Evolutionary conservation across 2,113 vertebrate genomes (phyloP).

Genomic region (Bos javanicus): DNA sequence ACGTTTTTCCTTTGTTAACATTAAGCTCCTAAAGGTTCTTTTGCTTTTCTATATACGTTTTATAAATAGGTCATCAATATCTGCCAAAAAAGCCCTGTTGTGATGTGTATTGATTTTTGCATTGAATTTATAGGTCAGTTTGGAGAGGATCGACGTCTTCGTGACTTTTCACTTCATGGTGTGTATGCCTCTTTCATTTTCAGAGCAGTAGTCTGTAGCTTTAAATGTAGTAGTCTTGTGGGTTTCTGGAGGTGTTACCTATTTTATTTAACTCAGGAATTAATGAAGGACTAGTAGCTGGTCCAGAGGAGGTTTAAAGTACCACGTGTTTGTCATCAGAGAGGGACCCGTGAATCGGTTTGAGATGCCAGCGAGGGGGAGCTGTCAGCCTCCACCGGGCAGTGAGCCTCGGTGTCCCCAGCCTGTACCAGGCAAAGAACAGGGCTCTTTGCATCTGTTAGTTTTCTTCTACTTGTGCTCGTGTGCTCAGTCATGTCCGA

Average conservation of each 20-base stretch:
- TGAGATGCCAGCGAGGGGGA: neutral
- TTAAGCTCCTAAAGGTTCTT: neutral
- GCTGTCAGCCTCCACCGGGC: rapidly evolving
- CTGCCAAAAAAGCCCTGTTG: neutral
- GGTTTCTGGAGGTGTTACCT: neutral
- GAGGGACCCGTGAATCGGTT: neutral
- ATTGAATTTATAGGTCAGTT: neutral
- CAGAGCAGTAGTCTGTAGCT: neutral
- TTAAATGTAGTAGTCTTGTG: neutral
- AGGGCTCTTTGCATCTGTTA: neutral
- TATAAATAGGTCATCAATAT: neutral
- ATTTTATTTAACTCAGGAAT: neutral
- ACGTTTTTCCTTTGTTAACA: neutral
- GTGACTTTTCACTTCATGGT: rapidly evolving
- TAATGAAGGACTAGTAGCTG: neutral
- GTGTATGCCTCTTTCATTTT: neutral
- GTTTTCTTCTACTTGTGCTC: neutral
- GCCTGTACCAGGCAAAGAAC: rapidly evolving
- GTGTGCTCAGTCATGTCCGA: rapidly evolving
- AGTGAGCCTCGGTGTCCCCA: no score
- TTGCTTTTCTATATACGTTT: neutral
- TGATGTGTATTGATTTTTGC: neutral
- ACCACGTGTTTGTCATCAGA: neutral
- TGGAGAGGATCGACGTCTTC: neutral
- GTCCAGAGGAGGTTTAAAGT: neutral